Evolutionary conservation across 2,113 vertebrate species (phyloP), one percentile per base, ranked within the genome.

Genomic region (Acanthisitta chloris): DNA sequence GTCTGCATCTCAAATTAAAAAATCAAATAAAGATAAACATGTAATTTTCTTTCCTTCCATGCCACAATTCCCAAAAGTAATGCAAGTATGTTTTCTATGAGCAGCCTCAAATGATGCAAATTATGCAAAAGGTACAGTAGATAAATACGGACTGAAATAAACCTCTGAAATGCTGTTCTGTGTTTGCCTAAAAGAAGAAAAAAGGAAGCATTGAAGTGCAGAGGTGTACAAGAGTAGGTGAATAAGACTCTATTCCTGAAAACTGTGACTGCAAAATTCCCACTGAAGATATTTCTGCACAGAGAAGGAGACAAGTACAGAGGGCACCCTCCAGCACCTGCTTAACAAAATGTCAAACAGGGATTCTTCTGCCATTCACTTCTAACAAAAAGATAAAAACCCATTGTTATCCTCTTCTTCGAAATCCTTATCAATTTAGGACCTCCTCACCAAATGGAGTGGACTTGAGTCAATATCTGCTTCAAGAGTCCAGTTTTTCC

Each of bases 1-100:
- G 64, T 25, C 23, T 42, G 21, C 74, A 90, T 83, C 64, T 88
- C 67, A 95, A 96, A 96, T 95, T 95, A 96, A 96, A 82, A 92
- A 95, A 96, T 94, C 92, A 95, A 97, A 93, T 92, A 90, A 96
- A 94, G 79, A 96, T 88, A 96, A 97, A 90, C 88, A 90, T 74
- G 76, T 66, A 93, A 94, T 97, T 96, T 96, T 96, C 95, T 90
- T 92, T 81, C 43, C 31, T 86, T 88, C 82, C 85, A 94, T 66
- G 87, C 85, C 88, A 96, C 89, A 90, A 28, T 90, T 95, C 90
- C 79, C 74, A 38, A 34, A 85, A 82, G 54, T 85, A 81, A 74
- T 85, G 58, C 54, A 74, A 84, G 62, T 20, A 72, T 8, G 1
- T 91, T 91, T 95, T 82, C 78, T 80, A 12, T 1, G 2, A 89